Conservation (phyloP, 2,888 invertebrate species). For the Mesorhabditis spiculigera region DNA sequence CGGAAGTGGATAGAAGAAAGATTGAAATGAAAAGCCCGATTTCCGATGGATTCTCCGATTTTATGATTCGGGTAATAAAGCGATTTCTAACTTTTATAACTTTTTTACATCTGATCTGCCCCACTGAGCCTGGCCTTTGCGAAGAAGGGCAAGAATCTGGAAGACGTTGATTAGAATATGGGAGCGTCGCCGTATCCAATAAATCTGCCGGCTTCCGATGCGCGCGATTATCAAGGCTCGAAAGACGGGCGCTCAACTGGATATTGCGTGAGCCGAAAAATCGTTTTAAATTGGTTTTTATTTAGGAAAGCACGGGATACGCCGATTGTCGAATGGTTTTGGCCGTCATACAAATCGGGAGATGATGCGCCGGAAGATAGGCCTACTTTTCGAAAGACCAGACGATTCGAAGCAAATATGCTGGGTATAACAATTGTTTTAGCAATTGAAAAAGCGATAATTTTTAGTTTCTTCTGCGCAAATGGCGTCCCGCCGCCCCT, state of each 20-base stretch:
- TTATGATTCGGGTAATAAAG: slow-evolving; percentile 43
- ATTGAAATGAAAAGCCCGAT: slow-evolving; percentile 4
- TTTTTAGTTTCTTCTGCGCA: neutral
- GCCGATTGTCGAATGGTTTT: slow-evolving; percentile 23
- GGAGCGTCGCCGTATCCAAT: slow-evolving; percentile 32
- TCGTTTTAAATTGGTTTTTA: neutral
- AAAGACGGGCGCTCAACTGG: slow-evolving; percentile 50
- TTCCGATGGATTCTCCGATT: slow-evolving; percentile 45
- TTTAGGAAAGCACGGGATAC: neutral
- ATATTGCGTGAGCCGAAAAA: slow-evolving; percentile 12
- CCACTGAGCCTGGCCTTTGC: slow-evolving; percentile 39
- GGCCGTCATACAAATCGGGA: slow-evolving; percentile 26
- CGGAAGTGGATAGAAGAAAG: slow-evolving; percentile 17
- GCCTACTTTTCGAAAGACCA: neutral
- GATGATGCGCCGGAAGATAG: slow-evolving; percentile 16
- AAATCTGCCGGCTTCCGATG: slow-evolving; percentile 27
- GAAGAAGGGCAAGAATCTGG: slow-evolving; percentile 8
- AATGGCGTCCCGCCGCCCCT: neutral
- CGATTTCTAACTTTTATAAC: too few relatives aligned
- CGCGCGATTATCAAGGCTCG: slow-evolving; percentile 43
- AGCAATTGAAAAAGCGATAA: neutral
- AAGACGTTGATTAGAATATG: too few relatives aligned
- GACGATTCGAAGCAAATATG: neutral
- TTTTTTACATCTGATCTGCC: slow-evolving; percentile 36
- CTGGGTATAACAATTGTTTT: neutral